Conservation (phyloP, 2,113 vertebrate genomes). For the Pterophyllum scalare region DNA sequence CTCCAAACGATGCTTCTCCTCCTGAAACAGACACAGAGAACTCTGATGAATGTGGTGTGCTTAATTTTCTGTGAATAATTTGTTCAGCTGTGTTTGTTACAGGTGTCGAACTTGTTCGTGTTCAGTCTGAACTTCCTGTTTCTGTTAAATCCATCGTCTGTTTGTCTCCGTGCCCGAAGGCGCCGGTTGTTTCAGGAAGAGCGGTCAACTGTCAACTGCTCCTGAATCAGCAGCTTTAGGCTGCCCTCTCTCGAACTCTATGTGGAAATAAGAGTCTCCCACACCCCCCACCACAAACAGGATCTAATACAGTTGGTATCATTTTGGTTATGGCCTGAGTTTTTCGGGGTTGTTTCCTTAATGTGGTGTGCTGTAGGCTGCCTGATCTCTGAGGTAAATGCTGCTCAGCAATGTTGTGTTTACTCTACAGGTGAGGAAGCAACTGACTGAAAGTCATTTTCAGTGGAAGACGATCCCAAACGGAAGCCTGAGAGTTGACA, state of each 20-base stretch:
- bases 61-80: background rate
- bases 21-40: conserved; percentile 58
- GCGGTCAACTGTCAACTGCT: background rate
- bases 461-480: background rate
- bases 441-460: background rate
- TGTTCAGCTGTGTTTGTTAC: background rate
- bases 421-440: background rate
- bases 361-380: background rate
- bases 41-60: background rate
- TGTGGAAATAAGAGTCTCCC: no score
- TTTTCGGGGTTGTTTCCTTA: rapidly evolving
- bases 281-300: background rate
- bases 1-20: conserved; percentile 96
- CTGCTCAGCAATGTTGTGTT: background rate
- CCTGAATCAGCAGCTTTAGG: background rate
- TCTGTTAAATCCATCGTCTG: background rate
- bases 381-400: background rate
- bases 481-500: background rate
- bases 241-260: no score
- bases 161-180: background rate
- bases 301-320: background rate
- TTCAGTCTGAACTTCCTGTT: background rate
- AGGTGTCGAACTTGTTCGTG: background rate
- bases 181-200: background rate
- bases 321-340: background rate